These are phyloP conservation scores for Drosophila subquinaria DNA, from an alignment of 2,888 invertebrate species.

Conservation along the genomic window DNA sequence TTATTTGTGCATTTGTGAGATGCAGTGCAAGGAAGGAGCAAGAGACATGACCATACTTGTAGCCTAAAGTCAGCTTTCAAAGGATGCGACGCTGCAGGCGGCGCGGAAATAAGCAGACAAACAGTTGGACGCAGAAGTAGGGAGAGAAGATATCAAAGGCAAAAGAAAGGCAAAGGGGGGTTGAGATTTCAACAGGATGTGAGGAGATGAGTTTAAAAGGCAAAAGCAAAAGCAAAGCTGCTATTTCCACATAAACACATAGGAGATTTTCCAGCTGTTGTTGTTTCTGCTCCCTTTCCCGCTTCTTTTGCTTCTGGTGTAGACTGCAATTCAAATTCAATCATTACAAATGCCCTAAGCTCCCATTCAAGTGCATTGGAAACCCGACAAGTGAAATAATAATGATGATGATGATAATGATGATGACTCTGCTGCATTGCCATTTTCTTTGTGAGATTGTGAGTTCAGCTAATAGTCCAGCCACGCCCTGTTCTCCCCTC, in stretches of 20 bases:
- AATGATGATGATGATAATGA: constrained; percentile 30
- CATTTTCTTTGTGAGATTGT: constrained; percentile 50
- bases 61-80: constrained; percentile 36
- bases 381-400: constrained; percentile 16
- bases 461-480: constrained; percentile 58
- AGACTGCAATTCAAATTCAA: constrained; percentile 74
- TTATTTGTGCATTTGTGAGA: constrained; percentile 1
- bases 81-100: constrained; percentile 50
- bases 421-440: constrained; percentile 28
- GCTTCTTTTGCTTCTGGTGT: constrained; percentile 8
- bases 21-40: not conserved
- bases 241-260: constrained; percentile 50
- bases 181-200: not conserved
- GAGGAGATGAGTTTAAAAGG: constrained; percentile 4
- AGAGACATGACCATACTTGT: constrained; percentile 28
- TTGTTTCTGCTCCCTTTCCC: constrained; percentile 4
- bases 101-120: constrained; percentile 51
- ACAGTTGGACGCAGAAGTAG: constrained; percentile 27
- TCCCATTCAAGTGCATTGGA: constrained; percentile 54
- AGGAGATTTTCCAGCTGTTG: constrained; percentile 38
- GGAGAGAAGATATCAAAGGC: constrained; percentile 38
- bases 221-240: constrained; percentile 35
- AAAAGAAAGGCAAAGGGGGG: constrained; percentile 13
- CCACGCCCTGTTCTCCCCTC: constrained; percentile 9
- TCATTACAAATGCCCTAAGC: constrained; percentile 75